phyloP scores from a whole-genome alignment of 1,140 invertebrate species.

The Saccostrea cuccullata region DNA sequence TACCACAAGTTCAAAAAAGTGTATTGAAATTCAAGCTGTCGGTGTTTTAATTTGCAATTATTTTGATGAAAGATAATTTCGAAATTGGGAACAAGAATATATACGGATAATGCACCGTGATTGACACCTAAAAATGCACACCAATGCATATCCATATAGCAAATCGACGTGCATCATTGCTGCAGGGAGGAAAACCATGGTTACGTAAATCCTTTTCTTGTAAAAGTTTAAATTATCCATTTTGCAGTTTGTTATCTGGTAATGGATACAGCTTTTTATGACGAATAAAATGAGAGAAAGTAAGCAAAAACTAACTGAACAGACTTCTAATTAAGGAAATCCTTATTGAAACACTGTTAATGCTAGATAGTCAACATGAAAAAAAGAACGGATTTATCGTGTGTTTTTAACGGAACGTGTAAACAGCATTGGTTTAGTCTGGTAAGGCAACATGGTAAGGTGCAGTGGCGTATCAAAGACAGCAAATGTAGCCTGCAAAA shows the following conservation, averaged over 20 bases:
- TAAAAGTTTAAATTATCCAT: background rate
- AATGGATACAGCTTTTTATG: background rate
- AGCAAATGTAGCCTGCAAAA: background rate
- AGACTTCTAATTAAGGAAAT: constrained; percentile 20
- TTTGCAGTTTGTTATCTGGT: background rate
- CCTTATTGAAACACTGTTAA: constrained; percentile 4
- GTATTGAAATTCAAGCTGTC: no score
- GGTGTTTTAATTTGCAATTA: no score
- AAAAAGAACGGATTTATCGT: constrained; percentile 1
- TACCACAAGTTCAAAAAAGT: no score
- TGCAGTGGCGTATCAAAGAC: background rate
- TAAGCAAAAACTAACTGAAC: background rate
- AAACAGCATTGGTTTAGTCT: background rate
- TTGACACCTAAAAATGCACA: background rate
- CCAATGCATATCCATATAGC: background rate
- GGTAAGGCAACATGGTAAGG: background rate
- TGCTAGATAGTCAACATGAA: background rate
- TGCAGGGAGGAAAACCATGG: background rate
- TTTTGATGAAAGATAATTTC: no score
- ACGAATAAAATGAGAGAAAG: background rate
- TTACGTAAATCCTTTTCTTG: background rate
- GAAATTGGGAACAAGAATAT: background rate
- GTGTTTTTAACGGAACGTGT: background rate
- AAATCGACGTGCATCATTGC: background rate
- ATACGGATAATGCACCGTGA: background rate